Conservation (phyloP, 1,140 invertebrate species). For the Anastatus disparis region DNA sequence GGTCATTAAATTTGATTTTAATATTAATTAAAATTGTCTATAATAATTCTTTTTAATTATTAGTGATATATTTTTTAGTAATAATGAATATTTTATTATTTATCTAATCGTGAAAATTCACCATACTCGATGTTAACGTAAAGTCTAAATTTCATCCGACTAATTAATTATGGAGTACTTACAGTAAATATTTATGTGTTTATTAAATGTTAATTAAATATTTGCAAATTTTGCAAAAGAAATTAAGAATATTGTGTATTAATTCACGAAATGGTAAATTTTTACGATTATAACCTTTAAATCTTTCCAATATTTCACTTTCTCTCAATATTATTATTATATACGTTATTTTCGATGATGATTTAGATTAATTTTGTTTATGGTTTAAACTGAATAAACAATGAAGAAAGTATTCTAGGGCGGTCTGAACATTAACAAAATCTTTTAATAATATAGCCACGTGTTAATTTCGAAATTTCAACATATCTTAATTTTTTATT, state of each 20-base stretch:
- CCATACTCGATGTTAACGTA: too few relatives aligned
- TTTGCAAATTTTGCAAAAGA: too few relatives aligned
- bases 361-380: conserved; percentile 55
- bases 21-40: background rate
- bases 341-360: conserved; percentile 50
- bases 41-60: background rate
- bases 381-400: conserved; percentile 54
- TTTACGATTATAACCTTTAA: too few relatives aligned
- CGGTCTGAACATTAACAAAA: conserved; percentile 47
- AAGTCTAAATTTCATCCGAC: too few relatives aligned
- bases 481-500: conserved; percentile 47
- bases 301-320: too few relatives aligned
- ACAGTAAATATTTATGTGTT: too few relatives aligned
- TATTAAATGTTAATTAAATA: too few relatives aligned
- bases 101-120: too few relatives aligned
- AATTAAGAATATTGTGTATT: too few relatives aligned
- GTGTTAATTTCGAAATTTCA: conserved; percentile 17
- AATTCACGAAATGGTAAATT: too few relatives aligned
- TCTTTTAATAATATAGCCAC: background rate
- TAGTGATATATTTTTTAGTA: conserved; percentile 25
- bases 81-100: conserved; percentile 6
- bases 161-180: too few relatives aligned
- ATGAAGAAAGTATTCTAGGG: conserved; percentile 57
- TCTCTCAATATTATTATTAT: too few relatives aligned
- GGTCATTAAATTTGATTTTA: background rate